Evolutionary conservation across 1,140 invertebrate genomes (phyloP), one percentile per base, ranked within the genome.

Genomic region (Caerostris darwini): DNA sequence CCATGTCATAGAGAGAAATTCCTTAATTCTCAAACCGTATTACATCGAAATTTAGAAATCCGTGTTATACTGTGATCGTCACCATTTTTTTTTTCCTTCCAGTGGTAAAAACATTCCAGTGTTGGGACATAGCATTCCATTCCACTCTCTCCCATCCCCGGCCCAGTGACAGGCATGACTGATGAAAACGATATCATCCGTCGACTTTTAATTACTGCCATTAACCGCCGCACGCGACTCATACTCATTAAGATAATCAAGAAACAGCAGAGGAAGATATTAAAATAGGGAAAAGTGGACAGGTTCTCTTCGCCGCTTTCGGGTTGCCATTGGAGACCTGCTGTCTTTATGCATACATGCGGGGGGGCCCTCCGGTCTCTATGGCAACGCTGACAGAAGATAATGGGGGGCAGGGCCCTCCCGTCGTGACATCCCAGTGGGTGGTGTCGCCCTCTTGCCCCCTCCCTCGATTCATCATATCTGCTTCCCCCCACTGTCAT

Each of bases 391-490:
- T 94, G 92, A 94, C 92, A 94, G 92, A 81, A 94, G 92, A 94
- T 94, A 94, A 94, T 69, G 81, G 91, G 92, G 92, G 67, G 57
- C 19, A 53, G 58, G 34, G 82, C 61, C 82, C 81, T 82, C 59
- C 91, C 82, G 91, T 86, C 19, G 82, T 92, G 91, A 86, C 91
- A 92, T 92, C 92, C 85, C 92, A 82, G 86, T 94, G 92, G 92
- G 92, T 94, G 92, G 92, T 54, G 85, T 64, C 83, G 92, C 85
- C 92, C 92, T 89, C 77, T 94, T 94, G 92, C 85, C 92, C 92
- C 92, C 85, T 77, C 85, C 92, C 85, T 94, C 92, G 92, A 94
- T 94, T 94, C 92, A 94, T 94, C 92, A 94, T 94, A 94, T 89
- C 69, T 86, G 64, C 83, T 88, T 82, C 92, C 92, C 86, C 82